A percentile compares a stretch with the other conserved stretches of the same genome.
phyloP scores from a whole-genome alignment of 2,888 invertebrate species.

The Lasioglossum zephyrum region DNA sequence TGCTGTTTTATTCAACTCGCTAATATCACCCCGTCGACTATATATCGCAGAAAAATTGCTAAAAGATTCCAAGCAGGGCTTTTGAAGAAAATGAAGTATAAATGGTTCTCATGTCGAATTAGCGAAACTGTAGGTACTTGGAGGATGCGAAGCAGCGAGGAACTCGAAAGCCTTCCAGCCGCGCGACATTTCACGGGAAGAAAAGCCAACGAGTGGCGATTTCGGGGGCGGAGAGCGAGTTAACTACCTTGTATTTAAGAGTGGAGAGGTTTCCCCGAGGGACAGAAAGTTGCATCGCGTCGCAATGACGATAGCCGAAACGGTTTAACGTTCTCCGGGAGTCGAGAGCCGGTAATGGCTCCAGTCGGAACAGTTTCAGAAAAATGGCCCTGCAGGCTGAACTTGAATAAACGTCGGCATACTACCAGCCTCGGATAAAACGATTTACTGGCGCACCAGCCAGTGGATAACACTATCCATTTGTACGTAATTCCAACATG shows the following conservation, averaged over 20 bases:
- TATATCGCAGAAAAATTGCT: too few species aligned
- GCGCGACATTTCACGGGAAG: slow-evolving; percentile 4
- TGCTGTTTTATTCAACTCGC: not conserved
- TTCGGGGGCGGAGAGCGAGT: slow-evolving; percentile 18
- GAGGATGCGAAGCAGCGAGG: not conserved
- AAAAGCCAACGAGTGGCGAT: slow-evolving; percentile 29
- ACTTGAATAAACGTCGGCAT: slow-evolving; percentile 78
- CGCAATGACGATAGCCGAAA: slow-evolving; percentile 69
- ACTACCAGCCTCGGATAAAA: slow-evolving; percentile 72
- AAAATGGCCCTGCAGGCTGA: slow-evolving; percentile 77
- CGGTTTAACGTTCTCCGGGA: slow-evolving; percentile 74
- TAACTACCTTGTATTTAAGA: slow-evolving; percentile 51
- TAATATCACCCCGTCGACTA: not conserved
- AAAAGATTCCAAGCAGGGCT: too few species aligned
- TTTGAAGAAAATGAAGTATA: too few species aligned
- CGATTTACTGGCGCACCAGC: slow-evolving; percentile 78
- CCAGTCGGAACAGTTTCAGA: slow-evolving; percentile 80
- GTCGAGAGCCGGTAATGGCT: slow-evolving; percentile 74
- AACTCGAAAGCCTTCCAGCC: not conserved
- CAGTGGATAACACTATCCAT: slow-evolving; percentile 78
- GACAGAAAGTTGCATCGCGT: slow-evolving; percentile 75
- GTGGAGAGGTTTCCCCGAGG: slow-evolving; percentile 47
- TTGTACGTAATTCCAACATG: slow-evolving; percentile 75
- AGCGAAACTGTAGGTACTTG: not conserved
- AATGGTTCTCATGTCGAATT: not conserved